These are phyloP conservation scores for Phania funesta DNA, from an alignment of 2,888 invertebrate genomes.

Conservation along the genomic window DNA sequence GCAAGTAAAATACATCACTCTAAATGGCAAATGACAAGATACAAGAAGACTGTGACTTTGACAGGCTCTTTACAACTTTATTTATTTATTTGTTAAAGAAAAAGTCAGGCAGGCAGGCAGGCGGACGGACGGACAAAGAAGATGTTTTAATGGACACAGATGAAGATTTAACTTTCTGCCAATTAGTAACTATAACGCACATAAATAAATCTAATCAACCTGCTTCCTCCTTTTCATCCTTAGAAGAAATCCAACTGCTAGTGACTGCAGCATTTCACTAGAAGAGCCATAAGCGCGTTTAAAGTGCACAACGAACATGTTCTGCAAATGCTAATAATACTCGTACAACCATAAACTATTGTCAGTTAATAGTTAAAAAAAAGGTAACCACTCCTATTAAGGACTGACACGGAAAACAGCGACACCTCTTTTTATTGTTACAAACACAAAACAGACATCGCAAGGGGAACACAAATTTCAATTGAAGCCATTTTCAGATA, in stretches of 20 bases:
- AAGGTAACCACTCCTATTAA: constrained; percentile 43
- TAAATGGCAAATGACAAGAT: constrained; percentile 58
- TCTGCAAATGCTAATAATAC: neutral
- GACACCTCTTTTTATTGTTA: neutral
- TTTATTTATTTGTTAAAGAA: constrained; percentile 29
- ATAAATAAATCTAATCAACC: constrained; percentile 55
- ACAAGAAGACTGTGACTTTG: constrained; percentile 34
- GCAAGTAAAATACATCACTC: constrained; percentile 44
- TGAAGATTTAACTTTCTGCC: constrained; percentile 57
- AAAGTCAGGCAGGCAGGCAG: neutral
- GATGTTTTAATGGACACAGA: neutral
- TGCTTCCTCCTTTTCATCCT: neutral
- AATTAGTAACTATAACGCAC: constrained; percentile 59
- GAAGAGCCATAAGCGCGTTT: neutral
- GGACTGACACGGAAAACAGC: neutral
- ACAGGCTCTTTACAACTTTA: constrained; percentile 59
- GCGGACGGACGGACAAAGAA: neutral
- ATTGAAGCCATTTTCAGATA: neutral
- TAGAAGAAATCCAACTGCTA: neutral
- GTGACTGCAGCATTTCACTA: neutral
- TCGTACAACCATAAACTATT: constrained; percentile 43
- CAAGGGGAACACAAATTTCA: constrained; percentile 44
- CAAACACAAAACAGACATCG: constrained; percentile 9
- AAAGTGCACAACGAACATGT: constrained; percentile 38
- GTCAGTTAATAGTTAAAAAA: constrained; percentile 35